Percentiles rank a stretch among this genome's conserved stretches.
These are phyloP conservation scores for Psittacara wagleri DNA, from an alignment of 2,113 vertebrate species.

Conservation along the genomic window DNA sequence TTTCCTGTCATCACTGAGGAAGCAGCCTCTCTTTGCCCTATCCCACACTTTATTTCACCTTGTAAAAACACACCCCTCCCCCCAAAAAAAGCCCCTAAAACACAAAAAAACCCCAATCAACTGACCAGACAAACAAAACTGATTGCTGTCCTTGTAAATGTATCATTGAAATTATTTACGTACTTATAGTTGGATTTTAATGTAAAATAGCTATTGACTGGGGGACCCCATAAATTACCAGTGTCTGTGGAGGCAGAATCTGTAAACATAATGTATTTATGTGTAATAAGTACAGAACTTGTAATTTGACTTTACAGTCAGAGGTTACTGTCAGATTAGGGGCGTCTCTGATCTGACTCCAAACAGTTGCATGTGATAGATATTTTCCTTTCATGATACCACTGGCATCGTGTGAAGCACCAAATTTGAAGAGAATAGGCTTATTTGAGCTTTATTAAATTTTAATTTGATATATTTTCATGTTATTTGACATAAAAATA, in stretches of 20 bases:
- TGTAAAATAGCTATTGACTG: neutral
- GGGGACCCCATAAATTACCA: neutral
- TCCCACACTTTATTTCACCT: neutral
- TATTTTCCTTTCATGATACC: neutral
- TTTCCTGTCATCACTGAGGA: neutral
- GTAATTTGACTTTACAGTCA: neutral
- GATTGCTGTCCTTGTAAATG: accelerated
- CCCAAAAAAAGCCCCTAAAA: neutral
- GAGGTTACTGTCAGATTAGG: neutral
- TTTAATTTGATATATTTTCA: neutral
- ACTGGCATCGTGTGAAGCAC: neutral
- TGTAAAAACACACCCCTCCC: neutral
- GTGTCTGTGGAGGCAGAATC: neutral
- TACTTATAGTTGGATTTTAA: neutral
- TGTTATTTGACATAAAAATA: neutral
- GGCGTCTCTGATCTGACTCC: neutral
- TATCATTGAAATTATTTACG: neutral
- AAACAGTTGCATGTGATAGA: neutral
- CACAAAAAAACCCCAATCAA: neutral
- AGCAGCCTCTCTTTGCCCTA: neutral
- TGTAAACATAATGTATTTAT: neutral
- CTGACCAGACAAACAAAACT: neutral
- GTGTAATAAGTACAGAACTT: neutral
- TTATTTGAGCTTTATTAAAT: neutral
- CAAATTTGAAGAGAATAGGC: neutral